Evolutionary conservation across 2,888 invertebrate species (phyloP).

Genomic region (Sinotaia quadrata): DNA sequence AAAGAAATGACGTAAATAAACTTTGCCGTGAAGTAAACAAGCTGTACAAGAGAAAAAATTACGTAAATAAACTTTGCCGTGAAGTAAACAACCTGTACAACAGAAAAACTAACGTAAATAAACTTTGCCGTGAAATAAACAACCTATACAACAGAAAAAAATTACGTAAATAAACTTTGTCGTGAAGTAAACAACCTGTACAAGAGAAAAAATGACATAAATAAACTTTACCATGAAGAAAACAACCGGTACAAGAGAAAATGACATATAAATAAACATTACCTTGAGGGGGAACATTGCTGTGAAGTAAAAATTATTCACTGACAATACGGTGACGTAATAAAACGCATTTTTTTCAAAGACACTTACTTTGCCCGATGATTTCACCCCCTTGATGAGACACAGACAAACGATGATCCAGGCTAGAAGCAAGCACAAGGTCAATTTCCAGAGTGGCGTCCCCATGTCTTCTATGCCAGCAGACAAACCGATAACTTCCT

Average conservation of each 20-base stretch:
- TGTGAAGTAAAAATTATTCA: no score
- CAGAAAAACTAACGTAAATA: slow-evolving; percentile 59
- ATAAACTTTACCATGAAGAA: no score
- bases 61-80: no score
- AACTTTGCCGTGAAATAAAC: slow-evolving; percentile 64
- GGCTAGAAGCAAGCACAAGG: slow-evolving; percentile 58
- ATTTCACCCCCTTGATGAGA: slow-evolving; percentile 63
- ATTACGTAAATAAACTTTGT: not conserved
- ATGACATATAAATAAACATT: no score
- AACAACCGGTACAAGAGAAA: no score
- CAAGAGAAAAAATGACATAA: no score
- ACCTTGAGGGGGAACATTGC: no score
- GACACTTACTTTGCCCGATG: slow-evolving; percentile 59
- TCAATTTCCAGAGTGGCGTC: slow-evolving; percentile 55
- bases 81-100: no score
- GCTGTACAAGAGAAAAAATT: no score
- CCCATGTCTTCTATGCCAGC: slow-evolving; percentile 52
- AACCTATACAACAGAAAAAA: slow-evolving; percentile 40
- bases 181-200: no score
- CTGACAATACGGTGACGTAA: no score
- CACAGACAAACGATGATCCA: slow-evolving; percentile 62
- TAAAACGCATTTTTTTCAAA: not conserved
- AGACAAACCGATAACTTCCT: slow-evolving; percentile 52
- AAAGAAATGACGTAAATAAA: not conserved
- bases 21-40: no score